These are phyloP conservation scores for Asbolus verrucosus DNA, from an alignment of 1,140 invertebrate species.

Conservation along the genomic window DNA sequence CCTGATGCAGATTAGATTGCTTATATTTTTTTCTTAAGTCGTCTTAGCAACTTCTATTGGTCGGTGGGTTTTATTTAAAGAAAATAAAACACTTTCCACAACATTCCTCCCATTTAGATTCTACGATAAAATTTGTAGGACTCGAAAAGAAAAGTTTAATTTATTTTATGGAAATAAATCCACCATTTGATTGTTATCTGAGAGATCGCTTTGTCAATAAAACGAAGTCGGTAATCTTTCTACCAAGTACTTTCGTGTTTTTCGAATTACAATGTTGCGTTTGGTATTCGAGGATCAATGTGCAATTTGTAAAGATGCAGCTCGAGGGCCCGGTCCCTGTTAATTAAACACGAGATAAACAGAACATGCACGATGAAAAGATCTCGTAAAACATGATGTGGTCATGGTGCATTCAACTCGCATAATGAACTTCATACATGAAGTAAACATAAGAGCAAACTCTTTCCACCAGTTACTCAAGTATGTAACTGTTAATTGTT, in stretches of 20 bases:
- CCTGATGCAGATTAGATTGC: too few relatives aligned
- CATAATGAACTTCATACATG: constrained; percentile 39
- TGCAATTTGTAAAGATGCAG: constrained; percentile 28
- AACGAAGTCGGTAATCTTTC: constrained; percentile 11
- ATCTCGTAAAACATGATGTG: constrained; percentile 32
- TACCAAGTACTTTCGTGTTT: too few relatives aligned
- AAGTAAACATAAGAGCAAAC: constrained; percentile 19
- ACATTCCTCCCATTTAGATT: constrained; percentile 18
- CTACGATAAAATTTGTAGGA: constrained; percentile 7
- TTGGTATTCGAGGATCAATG: constrained; percentile 9
- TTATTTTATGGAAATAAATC: constrained; percentile 8
- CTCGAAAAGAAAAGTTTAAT: too few relatives aligned
- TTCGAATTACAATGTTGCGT: constrained; percentile 12
- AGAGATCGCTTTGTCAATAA: constrained; percentile 10
- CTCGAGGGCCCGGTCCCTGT: constrained; percentile 18
- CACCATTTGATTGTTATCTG: constrained; percentile 8
- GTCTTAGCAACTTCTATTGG: too few relatives aligned
- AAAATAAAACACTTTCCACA: constrained; percentile 9
- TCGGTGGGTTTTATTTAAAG: too few relatives aligned
- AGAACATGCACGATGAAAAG: constrained; percentile 38
- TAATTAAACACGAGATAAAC: constrained; percentile 38
- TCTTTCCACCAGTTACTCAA: constrained; percentile 23
- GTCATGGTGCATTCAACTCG: constrained; percentile 35
- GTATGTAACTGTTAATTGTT: constrained; percentile 23
- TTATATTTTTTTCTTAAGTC: too few relatives aligned